Evolutionary conservation across 2,113 vertebrate species (phyloP), one percentile per base, ranked within the genome.

Genomic region (Diglossa brunneiventris): DNA sequence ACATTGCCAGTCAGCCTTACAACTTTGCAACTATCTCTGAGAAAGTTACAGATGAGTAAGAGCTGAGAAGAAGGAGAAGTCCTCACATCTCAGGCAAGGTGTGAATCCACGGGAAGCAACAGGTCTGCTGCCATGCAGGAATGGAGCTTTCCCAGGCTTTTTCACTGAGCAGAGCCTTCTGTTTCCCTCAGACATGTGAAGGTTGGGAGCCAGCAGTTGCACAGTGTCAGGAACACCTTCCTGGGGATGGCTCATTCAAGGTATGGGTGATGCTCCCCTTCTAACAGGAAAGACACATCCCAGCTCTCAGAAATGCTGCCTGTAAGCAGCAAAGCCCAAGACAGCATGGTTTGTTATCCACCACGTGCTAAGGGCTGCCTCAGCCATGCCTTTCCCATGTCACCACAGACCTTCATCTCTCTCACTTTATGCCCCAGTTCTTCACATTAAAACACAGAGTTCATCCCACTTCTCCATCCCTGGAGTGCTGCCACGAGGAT

Each of bases 41-140:
- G 68, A 73, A 86, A 73, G 76, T 77, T 66, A 22, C 0, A 35
- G 80, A 88, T 83, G 86, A 94, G 87, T 67, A 94, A 83, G 6
- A 93, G 64, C 37, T 87, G 83, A 90, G 77, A 88, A 92, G 74
- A 72, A 70, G 64, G 44, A 80, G 30, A 80, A 73, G 33, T 56
- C 56, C 50, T 90, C 79, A 70, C 47, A 87, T 37, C 52, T 56
- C 27, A 78, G 44, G 35, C 52, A 87, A 80, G 86, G 56, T 85
- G 80, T 70, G 68, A 93, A 92, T 86, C 72, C 90, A 70, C 58
- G 64, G 86, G 55, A 94, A 86, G 76, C 55, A 93, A 44, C 39
- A 70, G 68, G 59, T 53, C 79, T 90, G 63, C 56, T 1, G 30
- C 61, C 85, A 30, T 41, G 59, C 76, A 92, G 64, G 91, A 74